Evolutionary conservation across 2,113 vertebrate genomes (phyloP).

Genomic region (Ptilorrhoa leucosticta): DNA sequence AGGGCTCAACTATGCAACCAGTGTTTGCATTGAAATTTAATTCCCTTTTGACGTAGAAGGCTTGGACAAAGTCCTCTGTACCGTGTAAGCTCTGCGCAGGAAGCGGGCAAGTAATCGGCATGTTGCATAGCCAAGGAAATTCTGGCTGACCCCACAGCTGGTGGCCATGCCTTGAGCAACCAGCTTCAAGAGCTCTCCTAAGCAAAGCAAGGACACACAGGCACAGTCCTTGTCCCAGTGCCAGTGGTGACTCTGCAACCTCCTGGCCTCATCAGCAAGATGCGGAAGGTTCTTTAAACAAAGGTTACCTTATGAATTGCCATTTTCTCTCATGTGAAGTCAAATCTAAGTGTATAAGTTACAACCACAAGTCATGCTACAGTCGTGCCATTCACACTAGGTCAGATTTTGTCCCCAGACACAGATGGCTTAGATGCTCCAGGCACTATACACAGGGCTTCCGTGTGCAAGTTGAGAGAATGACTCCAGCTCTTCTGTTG

Average conservation of each 20-base stretch:
- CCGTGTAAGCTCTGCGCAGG: neutral
- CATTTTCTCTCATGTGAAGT: neutral
- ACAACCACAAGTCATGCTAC: neutral
- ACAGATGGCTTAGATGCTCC: neutral
- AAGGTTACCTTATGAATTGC: neutral
- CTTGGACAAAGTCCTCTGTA: neutral
- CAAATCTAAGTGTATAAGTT: neutral
- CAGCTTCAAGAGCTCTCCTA: neutral
- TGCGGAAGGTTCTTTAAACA: neutral
- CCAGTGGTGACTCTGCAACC: rapidly evolving
- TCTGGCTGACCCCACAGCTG: neutral
- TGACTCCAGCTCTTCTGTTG: rapidly evolving
- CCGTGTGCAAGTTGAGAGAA: neutral
- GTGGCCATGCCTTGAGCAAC: neutral
- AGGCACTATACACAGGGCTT: neutral
- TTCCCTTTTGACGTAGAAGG: constrained; percentile 1
- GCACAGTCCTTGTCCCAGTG: neutral
- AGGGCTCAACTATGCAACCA: neutral
- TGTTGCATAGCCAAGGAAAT: neutral
- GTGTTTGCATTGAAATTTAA: constrained; percentile 26
- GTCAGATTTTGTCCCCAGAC: neutral
- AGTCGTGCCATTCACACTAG: rapidly evolving
- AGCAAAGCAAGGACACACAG: neutral
- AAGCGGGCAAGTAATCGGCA: neutral
- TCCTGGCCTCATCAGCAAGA: neutral